These are phyloP conservation scores for Micrasema longulum DNA, from an alignment of 1,140 invertebrate species.

Conservation along the genomic window DNA sequence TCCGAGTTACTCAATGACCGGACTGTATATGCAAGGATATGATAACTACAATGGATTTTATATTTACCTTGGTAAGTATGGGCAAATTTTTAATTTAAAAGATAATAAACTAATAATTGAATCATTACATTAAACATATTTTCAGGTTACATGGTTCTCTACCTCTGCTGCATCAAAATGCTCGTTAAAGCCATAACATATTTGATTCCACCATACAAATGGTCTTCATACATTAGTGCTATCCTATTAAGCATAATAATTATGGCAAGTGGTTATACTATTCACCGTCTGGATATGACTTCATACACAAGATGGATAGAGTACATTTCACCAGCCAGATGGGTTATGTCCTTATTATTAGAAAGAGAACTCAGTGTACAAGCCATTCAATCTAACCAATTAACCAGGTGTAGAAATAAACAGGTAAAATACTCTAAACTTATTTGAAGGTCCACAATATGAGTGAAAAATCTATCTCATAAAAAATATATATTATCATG, in stretches of 20 bases:
- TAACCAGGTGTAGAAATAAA: conserved; percentile 75
- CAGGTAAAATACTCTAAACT: no score
- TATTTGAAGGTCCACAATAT: no score
- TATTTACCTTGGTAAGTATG: conserved; percentile 75
- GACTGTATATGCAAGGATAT: conserved; percentile 76
- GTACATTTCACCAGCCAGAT: conserved; percentile 79
- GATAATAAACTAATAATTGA: conserved; percentile 30
- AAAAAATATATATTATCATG: no score
- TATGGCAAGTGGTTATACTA: conserved; percentile 76
- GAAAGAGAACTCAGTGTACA: conserved; percentile 75
- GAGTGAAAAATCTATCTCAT: no score
- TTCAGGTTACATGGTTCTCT: conserved; percentile 82
- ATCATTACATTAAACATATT: no score
- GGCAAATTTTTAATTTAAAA: not conserved
- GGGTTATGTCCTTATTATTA: conserved; percentile 78
- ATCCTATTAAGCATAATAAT: conserved; percentile 74
- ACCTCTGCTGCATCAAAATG: conserved; percentile 78
- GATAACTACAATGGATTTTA: conserved; percentile 77
- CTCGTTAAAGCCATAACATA: conserved; percentile 78
- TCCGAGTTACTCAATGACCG: conserved; percentile 91
- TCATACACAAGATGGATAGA: conserved; percentile 74
- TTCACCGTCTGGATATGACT: conserved; percentile 80
- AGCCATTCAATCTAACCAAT: conserved; percentile 68
- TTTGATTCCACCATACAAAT: conserved; percentile 71
- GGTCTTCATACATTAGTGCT: conserved; percentile 71